Evolutionary conservation across 2,888 invertebrate species (phyloP).

Genomic region (Eudasyphora cyanicolor): DNA sequence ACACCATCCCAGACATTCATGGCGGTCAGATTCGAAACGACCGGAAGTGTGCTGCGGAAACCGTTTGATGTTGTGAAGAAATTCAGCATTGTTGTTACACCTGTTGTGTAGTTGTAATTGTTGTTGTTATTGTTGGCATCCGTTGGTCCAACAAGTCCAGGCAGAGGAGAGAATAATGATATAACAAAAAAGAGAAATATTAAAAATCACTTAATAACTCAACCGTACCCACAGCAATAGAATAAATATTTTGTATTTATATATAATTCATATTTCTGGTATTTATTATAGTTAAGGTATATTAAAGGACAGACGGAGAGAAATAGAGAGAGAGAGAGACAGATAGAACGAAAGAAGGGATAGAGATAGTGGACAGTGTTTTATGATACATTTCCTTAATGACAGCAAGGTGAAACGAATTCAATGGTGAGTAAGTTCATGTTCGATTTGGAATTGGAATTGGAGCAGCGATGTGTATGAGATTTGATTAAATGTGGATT

Average conservation of each 20-base stretch:
- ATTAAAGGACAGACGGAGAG: neutral
- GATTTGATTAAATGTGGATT: neutral
- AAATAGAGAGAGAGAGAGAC: neutral
- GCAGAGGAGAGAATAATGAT: neutral
- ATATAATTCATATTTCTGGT: neutral
- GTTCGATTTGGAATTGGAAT: neutral
- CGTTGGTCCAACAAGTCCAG: no score
- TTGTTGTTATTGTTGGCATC: neutral
- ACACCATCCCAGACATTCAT: conserved; percentile 99
- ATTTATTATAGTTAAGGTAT: neutral
- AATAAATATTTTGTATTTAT: neutral
- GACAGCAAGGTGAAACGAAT: neutral
- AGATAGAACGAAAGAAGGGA: neutral
- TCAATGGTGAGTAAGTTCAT: neutral
- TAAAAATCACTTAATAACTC: conserved; percentile 6
- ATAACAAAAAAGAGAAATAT: conserved; percentile 54
- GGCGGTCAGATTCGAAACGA: conserved; percentile 95
- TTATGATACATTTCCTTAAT: neutral
- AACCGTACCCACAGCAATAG: neutral
- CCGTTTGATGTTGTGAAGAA: conserved; percentile 98
- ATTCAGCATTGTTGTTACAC: conserved; percentile 98
- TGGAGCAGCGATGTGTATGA: neutral
- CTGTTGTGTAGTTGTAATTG: conserved; percentile 80
- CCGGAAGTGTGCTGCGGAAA: conserved; percentile 94
- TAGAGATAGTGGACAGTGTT: neutral